Evolutionary conservation across 64 coral and sea anemone species (phyloP).

Genomic region (Pachyseris speciosa): DNA sequence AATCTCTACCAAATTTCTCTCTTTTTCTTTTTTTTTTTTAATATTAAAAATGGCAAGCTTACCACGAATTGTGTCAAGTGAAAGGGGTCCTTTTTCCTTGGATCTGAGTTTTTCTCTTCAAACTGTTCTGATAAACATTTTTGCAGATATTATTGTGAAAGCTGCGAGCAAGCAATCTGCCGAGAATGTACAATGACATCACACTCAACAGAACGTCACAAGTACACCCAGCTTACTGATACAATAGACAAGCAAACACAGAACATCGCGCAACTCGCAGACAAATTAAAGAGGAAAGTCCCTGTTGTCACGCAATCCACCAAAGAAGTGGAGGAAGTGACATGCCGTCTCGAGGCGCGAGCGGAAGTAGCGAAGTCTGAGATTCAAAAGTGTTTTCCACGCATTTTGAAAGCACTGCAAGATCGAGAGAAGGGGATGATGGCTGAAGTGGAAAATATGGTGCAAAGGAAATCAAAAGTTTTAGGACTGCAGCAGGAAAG

Average conservation of each 20-base stretch:
- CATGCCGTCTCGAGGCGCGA: slow-evolving; percentile 84
- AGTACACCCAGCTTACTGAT: slow-evolving; percentile 93
- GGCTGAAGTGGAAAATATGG: slow-evolving; percentile 90
- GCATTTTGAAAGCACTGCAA: slow-evolving; percentile 85
- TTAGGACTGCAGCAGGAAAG: slow-evolving; percentile 93
- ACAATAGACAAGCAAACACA: slow-evolving; percentile 94
- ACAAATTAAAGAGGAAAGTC: slow-evolving; percentile 92
- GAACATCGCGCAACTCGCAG: slow-evolving; percentile 76
- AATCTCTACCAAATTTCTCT: too few species aligned
- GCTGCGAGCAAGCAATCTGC: slow-evolving; percentile 97
- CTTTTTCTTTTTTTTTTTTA: too few species aligned
- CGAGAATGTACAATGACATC: slow-evolving; percentile 98
- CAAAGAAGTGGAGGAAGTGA: slow-evolving; percentile 95
- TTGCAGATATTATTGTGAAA: slow-evolving; percentile 95
- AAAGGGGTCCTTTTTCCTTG: too few species aligned
- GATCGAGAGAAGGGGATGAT: slow-evolving; percentile 96
- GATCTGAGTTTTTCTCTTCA: too few species aligned
- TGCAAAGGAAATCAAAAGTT: slow-evolving; percentile 86
- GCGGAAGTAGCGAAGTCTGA: slow-evolving; percentile 96
- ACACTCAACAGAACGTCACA: slow-evolving; percentile 95
- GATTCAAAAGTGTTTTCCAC: slow-evolving; percentile 98
- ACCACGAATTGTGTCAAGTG: too few species aligned
- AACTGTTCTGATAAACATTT: neutral
- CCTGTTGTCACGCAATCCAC: slow-evolving; percentile 92
- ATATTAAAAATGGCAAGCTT: too few species aligned